phyloP scores from a whole-genome alignment of 2,797 vertebrate species.

The Meda fulgida region DNA sequence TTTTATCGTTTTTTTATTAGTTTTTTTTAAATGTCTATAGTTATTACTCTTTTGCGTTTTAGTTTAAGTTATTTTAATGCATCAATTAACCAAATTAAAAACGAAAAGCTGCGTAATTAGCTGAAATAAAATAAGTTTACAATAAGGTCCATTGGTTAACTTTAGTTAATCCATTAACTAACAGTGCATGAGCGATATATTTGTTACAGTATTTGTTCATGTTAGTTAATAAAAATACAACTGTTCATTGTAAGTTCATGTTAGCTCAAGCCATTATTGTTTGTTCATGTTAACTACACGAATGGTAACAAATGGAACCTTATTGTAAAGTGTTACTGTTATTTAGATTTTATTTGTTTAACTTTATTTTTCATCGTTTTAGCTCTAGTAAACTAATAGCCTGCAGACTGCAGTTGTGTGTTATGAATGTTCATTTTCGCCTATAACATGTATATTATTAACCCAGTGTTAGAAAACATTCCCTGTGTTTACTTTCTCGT shows the following conservation, averaged over 20 bases:
- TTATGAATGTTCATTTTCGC: not conserved
- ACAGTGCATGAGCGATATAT: not conserved
- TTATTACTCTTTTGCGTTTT: not conserved
- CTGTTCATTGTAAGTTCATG: too few species aligned
- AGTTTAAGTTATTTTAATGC: not conserved
- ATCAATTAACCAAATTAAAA: not conserved
- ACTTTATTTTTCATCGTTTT: not conserved
- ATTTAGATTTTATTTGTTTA: not conserved
- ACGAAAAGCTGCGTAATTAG: not conserved
- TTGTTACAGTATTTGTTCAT: not conserved
- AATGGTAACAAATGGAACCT: not conserved
- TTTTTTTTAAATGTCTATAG: not conserved
- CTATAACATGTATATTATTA: not conserved
- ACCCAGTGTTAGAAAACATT: not conserved
- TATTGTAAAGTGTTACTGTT: not conserved
- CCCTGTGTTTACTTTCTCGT: not conserved
- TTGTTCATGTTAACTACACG: not conserved
- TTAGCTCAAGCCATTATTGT: too few species aligned
- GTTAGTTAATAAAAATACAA: too few species aligned
- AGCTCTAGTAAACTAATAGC: not conserved
- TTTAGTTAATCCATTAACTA: not conserved
- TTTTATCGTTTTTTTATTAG: not conserved
- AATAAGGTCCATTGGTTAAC: too few species aligned
- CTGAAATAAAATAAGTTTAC: not conserved
- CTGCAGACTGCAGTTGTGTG: not conserved